phyloP scores from a whole-genome alignment of 2,888 invertebrate species.

The Linnaemya tessellans region DNA sequence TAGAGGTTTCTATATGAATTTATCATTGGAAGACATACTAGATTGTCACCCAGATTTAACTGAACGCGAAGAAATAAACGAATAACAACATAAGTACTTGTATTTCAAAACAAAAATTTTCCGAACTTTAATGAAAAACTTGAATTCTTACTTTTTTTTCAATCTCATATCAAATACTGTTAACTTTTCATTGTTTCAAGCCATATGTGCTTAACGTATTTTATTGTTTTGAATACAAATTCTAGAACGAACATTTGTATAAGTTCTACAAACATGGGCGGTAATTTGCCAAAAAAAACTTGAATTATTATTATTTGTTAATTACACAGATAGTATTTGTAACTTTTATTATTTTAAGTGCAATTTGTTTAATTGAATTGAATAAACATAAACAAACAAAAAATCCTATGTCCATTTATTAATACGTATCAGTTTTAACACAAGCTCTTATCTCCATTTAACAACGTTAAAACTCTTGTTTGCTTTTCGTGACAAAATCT shows the following conservation, averaged over 20 bases:
- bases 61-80: too few species aligned
- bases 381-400: constrained; percentile 10
- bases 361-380: constrained; percentile 2
- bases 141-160: not conserved
- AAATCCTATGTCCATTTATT: constrained; percentile 19
- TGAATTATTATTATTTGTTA: constrained; percentile 14
- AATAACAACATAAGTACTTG: too few species aligned
- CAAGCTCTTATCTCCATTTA: too few species aligned
- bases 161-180: constrained; percentile 20
- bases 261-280: constrained; percentile 16
- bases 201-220: constrained; percentile 13
- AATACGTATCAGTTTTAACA: constrained; percentile 3
- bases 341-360: too few species aligned
- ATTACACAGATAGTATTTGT: too few species aligned
- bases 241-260: constrained; percentile 18
- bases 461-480: too few species aligned
- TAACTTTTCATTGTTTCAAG: constrained; percentile 19
- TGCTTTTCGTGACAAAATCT: too few species aligned
- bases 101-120: too few species aligned
- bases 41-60: too few species aligned
- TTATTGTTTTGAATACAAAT: constrained; percentile 17
- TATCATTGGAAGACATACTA: too few species aligned
- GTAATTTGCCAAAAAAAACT: constrained; percentile 20
- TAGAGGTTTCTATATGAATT: too few species aligned
- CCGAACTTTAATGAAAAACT: too few species aligned